Percentiles rank a stretch among this genome's conserved stretches.
phyloP scores from a whole-genome alignment of 2,113 vertebrate species.

The Odocoileus virginianus region DNA sequence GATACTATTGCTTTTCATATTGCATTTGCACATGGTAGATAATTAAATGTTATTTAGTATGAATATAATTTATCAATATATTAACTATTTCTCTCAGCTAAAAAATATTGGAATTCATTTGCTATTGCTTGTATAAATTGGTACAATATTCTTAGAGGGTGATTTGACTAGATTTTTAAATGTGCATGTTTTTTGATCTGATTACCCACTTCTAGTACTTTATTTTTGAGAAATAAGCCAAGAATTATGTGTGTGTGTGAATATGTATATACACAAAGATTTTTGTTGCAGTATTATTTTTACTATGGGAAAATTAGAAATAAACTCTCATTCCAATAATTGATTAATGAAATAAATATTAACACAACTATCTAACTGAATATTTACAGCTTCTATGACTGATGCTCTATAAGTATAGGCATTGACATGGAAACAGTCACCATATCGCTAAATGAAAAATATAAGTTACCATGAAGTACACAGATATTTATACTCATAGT shows the following conservation, averaged over 20 bases:
- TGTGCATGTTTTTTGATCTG: background rate
- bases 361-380: background rate
- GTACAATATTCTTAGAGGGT: background rate
- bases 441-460: background rate
- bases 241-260: background rate
- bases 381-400: background rate
- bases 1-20: background rate
- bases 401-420: background rate
- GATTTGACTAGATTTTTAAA: background rate
- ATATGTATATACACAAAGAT: background rate
- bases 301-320: background rate
- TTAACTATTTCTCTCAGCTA: background rate
- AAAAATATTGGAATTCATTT: background rate
- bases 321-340: background rate
- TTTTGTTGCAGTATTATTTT: background rate
- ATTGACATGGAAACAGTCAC: background rate
- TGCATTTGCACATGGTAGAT: background rate
- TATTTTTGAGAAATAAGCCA: background rate
- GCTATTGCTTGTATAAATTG: background rate
- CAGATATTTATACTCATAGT: background rate
- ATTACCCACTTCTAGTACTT: background rate
- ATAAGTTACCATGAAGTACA: background rate
- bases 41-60: background rate
- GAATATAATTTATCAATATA: background rate
- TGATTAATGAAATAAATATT: background rate